Conservation (phyloP, 2,113 vertebrate species). For the Pterocles burchelli region DNA sequence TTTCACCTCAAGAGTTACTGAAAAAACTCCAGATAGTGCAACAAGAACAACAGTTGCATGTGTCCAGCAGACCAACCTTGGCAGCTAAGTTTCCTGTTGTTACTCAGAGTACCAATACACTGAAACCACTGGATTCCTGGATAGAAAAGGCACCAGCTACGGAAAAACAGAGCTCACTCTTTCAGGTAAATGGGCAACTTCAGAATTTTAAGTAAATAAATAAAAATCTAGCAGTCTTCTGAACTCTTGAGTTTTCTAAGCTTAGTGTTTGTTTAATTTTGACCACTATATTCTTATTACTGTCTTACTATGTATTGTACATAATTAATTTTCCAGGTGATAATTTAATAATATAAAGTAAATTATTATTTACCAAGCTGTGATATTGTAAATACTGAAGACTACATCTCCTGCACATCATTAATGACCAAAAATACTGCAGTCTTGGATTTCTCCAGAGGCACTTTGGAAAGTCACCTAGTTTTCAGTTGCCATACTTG, state of each 20-base stretch:
- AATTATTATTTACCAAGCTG: neutral
- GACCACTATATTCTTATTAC: neutral
- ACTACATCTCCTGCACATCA: neutral
- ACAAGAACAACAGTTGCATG: slow-evolving; percentile 83
- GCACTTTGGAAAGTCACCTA: neutral
- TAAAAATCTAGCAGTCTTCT: neutral
- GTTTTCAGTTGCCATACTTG: neutral
- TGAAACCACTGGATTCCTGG: slow-evolving; percentile 71
- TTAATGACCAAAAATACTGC: neutral
- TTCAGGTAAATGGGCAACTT: slow-evolving; percentile 77
- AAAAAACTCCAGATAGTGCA: slow-evolving; percentile 89
- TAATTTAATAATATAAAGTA: neutral
- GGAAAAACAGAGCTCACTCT: slow-evolving; percentile 75
- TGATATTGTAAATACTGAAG: neutral
- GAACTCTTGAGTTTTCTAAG: neutral
- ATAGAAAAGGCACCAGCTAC: slow-evolving; percentile 44
- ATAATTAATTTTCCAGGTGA: neutral
- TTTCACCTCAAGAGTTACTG: slow-evolving; percentile 88
- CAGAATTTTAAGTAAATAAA: neutral
- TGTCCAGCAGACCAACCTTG: slow-evolving; percentile 72
- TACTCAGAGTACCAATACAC: slow-evolving; percentile 18
- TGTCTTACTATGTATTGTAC: neutral
- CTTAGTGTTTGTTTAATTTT: neutral
- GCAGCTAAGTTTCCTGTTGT: slow-evolving; percentile 85
- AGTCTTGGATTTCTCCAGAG: neutral